These are phyloP conservation scores for Muscicapa adusta DNA, from an alignment of 2,113 vertebrate genomes.

Conservation along the genomic window DNA sequence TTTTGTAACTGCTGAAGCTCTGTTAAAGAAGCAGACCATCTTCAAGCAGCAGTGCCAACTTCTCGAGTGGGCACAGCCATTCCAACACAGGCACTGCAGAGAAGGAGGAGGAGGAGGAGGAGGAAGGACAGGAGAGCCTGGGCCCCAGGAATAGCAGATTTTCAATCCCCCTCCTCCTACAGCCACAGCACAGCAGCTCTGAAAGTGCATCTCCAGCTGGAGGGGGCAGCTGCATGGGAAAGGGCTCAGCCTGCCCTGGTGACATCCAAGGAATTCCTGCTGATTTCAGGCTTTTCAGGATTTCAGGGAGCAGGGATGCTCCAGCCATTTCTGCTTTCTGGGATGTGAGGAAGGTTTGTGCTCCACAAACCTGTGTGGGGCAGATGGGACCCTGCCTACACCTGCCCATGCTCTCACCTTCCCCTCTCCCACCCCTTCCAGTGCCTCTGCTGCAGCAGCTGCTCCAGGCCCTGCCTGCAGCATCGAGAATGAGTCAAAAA, in stretches of 20 bases:
- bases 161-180: neutral
- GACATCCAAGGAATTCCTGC: neutral
- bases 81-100: neutral
- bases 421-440: neutral
- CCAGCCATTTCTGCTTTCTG: neutral
- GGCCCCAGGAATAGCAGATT: neutral
- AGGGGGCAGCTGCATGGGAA: neutral
- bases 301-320: neutral
- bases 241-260: neutral
- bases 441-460: neutral
- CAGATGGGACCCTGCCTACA: neutral
- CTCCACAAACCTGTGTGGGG: accelerated
- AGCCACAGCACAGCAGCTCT: neutral
- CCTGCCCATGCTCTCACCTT: neutral
- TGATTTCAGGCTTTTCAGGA: neutral
- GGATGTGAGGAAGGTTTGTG: neutral
- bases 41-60: neutral
- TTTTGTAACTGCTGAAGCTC: constrained; percentile 50
- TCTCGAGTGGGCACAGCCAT: neutral
- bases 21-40: constrained; percentile 3
- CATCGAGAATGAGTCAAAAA: neutral
- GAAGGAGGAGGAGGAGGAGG: neutral
- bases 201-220: neutral
- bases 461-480: neutral
- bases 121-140: neutral